Evolutionary conservation across 2,888 invertebrate genomes (phyloP), one percentile per base, ranked within the genome.

Genomic region (Chloromyia formosa): DNA sequence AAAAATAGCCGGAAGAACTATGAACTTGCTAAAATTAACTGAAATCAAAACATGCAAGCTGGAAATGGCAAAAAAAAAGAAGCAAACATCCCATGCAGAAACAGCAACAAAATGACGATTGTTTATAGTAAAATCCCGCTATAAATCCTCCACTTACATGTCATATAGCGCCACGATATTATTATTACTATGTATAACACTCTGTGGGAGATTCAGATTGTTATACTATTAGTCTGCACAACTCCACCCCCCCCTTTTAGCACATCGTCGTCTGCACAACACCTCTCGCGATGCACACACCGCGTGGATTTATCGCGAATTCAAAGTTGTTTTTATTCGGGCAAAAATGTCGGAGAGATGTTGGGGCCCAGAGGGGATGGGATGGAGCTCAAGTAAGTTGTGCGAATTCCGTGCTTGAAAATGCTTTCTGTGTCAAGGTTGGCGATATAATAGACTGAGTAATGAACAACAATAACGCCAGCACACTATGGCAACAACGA

Each of bases 401-500:
- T 49, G 49, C 14, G 35, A 45, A 49, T 49, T 66, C 22, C 66
- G 49, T 22, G 66, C 66, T 66, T 66, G 66, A 49, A 66, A 22
- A 23, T 66, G 27, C 45, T 66, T 66, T 66, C 66, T 66, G 66
- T 66, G 66, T 66, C 66, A 66, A 66, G 66, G 66, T 66, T 66
- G 66, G 2, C 27, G 27, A 35, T 35, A 35, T 35, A 35, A 35
- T 35, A 35, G 27, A 35, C 27, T 35, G 27, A 35, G 27, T 35
- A 35, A 35, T 35, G 27, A 35, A 35, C 27, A 35, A 35, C 27
- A 35, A 35, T 35, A 35, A n/a, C n/a, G n/a, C n/a, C 27, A 35
- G 27, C 7, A 35, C 27, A 35, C 7, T 4, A 9, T n/a, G 49
- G 49, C 27, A 66, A 66, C 45, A 49, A 12, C 49, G 18, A 56